Percentiles rank a stretch among this genome's conserved stretches.
phyloP scores from a whole-genome alignment of 2,888 invertebrate genomes.

The Athripsodes cinereus region DNA sequence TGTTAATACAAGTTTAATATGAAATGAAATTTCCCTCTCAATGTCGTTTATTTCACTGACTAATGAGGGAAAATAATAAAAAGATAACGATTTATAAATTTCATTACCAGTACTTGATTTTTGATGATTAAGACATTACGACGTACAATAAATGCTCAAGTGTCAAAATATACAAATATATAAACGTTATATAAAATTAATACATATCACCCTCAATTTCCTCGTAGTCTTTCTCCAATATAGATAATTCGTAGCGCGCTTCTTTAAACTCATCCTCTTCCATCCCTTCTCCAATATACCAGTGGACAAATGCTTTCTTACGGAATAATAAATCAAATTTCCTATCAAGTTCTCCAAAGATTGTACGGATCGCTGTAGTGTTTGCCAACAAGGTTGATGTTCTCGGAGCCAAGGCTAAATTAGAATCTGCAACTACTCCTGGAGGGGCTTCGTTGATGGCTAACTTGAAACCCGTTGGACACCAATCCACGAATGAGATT shows the following conservation, averaged over 20 bases:
- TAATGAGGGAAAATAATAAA: no score
- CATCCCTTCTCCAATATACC: constrained; percentile 84
- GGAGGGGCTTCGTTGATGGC: constrained; percentile 84
- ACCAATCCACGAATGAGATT: constrained; percentile 92
- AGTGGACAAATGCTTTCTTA: constrained; percentile 92
- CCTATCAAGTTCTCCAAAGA: constrained; percentile 84
- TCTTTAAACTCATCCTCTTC: constrained; percentile 79
- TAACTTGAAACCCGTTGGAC: constrained; percentile 88
- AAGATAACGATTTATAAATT: no score
- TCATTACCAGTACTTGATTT: no score
- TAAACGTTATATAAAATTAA: background rate
- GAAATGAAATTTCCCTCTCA: no score
- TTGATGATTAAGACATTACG: no score
- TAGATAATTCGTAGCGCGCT: constrained; percentile 71
- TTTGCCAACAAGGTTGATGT: constrained; percentile 89
- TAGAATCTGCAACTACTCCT: constrained; percentile 67
- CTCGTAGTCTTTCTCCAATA: constrained; percentile 67
- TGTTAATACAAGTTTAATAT: no score
- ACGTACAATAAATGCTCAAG: no score
- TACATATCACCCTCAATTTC: constrained; percentile 60
- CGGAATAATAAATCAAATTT: constrained; percentile 95
- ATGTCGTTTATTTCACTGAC: no score
- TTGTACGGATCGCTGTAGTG: constrained; percentile 85
- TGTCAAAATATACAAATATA: no score
- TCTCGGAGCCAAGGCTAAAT: constrained; percentile 75